A percentile compares a stretch with the other conserved stretches of the same genome.
These are phyloP conservation scores for Anas capensis DNA, from an alignment of 2,797 vertebrate species.

Conservation along the genomic window DNA sequence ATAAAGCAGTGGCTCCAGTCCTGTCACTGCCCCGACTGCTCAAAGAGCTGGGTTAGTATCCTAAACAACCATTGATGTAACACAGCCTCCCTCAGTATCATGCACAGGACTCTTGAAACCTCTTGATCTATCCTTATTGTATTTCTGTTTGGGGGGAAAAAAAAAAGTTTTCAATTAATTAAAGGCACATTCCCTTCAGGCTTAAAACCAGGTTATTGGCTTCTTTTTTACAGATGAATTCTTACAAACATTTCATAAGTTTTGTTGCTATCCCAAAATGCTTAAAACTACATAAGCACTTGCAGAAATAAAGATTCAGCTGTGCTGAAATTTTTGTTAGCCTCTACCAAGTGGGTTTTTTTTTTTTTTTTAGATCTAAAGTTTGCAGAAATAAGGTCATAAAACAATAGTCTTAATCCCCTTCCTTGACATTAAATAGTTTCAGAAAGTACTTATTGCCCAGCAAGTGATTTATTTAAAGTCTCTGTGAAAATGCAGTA, in stretches of 20 bases:
- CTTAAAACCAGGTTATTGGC: neutral
- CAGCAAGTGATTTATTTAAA: conserved; percentile 27
- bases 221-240: neutral
- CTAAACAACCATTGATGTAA: neutral
- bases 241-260: neutral
- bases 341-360: neutral
- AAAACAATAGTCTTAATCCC: conserved; percentile 16
- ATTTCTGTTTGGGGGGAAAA: neutral
- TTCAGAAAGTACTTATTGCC: conserved; percentile 30
- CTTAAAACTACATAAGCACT: neutral
- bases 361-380: neutral
- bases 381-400: neutral
- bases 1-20: neutral
- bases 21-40: fast-evolving
- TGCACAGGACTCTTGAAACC: neutral
- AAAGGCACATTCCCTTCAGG: neutral
- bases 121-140: neutral
- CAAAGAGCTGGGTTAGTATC: fast-evolving
- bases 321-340: neutral
- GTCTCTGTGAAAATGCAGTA: conserved; percentile 13
- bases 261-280: neutral
- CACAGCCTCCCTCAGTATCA: neutral
- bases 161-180: neutral
- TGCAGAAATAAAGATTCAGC: neutral
- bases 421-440: conserved; percentile 20